Evolutionary conservation across 2,113 vertebrate species (phyloP).

Genomic region (Campylomormyrus tamandua): DNA sequence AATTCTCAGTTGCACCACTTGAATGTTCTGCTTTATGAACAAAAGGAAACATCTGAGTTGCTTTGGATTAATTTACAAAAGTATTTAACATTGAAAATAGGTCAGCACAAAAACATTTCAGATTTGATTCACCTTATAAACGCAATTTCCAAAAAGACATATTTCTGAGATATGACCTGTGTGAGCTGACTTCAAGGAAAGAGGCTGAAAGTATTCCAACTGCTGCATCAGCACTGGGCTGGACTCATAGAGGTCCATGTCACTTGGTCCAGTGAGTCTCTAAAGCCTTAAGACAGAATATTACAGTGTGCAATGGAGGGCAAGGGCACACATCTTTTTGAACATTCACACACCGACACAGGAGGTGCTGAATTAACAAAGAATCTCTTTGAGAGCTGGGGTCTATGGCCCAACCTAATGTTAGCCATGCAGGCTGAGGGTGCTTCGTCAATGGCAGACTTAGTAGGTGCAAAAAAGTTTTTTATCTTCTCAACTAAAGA

Average conservation of each 20-base stretch:
- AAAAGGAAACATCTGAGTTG: not conserved
- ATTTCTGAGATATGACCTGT: not conserved
- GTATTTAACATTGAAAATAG: not conserved
- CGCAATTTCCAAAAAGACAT: not conserved
- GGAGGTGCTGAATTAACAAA: slow-evolving; percentile 9
- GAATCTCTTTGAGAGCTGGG: not conserved
- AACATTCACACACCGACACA: not conserved
- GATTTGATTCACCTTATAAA: not conserved
- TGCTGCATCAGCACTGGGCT: slow-evolving; percentile 1
- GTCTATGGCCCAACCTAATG: not conserved
- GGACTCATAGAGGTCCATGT: not conserved
- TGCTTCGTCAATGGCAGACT: not conserved
- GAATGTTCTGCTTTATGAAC: not conserved
- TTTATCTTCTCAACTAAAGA: not conserved
- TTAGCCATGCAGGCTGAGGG: not conserved
- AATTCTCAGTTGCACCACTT: not conserved
- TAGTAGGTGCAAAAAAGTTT: not conserved
- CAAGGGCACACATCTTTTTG: not conserved
- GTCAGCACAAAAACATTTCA: not conserved
- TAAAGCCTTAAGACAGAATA: not conserved
- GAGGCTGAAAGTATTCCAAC: not conserved
- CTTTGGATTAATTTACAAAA: not conserved
- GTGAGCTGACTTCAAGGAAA: not conserved
- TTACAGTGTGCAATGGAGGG: not conserved
- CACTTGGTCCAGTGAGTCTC: not conserved